Percentiles rank a stretch among this genome's conserved stretches.
These are phyloP conservation scores for Xanthostigma xanthostigma DNA, from an alignment of 2,888 invertebrate genomes.

Conservation along the genomic window DNA sequence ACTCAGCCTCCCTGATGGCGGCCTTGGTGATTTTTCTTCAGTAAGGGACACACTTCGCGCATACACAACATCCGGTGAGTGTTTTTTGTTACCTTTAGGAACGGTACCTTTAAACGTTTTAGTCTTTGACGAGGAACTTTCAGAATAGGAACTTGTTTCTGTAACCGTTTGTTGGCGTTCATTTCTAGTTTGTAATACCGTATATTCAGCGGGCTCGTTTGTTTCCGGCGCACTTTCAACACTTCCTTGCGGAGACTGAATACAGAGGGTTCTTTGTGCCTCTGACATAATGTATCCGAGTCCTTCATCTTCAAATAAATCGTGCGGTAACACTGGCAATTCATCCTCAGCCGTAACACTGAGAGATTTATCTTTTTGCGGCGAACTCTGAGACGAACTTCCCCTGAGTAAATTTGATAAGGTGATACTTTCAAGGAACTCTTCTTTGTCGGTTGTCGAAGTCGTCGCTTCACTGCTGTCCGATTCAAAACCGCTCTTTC, in stretches of 20 bases:
- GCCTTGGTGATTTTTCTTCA: no score
- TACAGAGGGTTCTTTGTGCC: conserved; percentile 18
- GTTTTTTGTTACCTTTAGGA: no score
- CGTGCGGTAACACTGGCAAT: conserved; percentile 7
- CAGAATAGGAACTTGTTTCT: no score
- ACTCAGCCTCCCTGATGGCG: no score
- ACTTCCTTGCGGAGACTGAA: conserved; percentile 18
- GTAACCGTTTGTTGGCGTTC: no score
- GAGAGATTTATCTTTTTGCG: not conserved
- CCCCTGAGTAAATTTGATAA: not conserved
- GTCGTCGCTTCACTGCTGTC: not conserved
- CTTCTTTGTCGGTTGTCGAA: not conserved
- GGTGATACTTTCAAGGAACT: not conserved
- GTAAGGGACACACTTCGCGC: no score
- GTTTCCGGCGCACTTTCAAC: conserved; percentile 15
- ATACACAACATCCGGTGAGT: no score
- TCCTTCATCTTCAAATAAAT: conserved; percentile 16
- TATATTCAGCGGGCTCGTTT: conserved; percentile 15
- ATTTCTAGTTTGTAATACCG: conserved; percentile 9
- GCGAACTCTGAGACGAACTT: not conserved
- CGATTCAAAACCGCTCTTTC: not conserved
- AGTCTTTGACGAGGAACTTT: no score
- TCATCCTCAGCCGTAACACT: conserved; percentile 1
- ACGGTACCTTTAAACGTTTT: no score
- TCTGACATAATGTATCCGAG: conserved; percentile 22